A percentile compares a stretch with the other conserved stretches of the same genome.
phyloP scores from a whole-genome alignment of 2,113 vertebrate genomes.

The Murina feae region DNA sequence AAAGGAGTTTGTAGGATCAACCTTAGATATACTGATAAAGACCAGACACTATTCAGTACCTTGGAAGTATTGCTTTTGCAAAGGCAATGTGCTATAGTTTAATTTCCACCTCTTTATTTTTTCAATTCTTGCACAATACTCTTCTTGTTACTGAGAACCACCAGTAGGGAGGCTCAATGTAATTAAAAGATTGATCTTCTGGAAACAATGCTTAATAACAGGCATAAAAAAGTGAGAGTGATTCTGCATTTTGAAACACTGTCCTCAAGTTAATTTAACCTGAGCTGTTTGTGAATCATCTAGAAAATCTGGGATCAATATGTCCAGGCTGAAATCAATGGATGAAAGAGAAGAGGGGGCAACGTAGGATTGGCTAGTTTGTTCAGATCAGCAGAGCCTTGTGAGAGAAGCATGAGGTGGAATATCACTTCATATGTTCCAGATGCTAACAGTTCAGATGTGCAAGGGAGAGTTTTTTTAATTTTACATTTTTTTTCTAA shows the following conservation, averaged over 20 bases:
- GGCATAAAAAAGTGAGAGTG: constrained; percentile 15
- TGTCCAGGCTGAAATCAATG: constrained; percentile 23
- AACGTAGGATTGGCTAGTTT: constrained; percentile 36
- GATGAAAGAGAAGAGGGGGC: neutral
- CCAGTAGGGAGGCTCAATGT: neutral
- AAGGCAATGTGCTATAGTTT: neutral
- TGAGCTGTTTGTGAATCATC: constrained; percentile 47
- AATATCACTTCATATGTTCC: neutral
- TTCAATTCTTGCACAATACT: neutral
- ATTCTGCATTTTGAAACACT: constrained; percentile 66
- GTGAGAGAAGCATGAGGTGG: neutral
- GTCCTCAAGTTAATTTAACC: constrained; percentile 69
- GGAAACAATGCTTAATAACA: constrained; percentile 71
- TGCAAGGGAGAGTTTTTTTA: neutral
- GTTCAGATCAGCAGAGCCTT: neutral
- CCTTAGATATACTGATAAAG: neutral
- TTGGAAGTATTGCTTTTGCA: neutral
- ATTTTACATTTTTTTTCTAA: neutral
- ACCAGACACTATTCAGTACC: neutral
- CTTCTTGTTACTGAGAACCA: constrained; percentile 43
- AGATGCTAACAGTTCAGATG: neutral
- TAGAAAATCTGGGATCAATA: constrained; percentile 59
- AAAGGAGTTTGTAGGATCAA: neutral
- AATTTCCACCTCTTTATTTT: constrained; percentile 8
- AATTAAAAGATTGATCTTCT: constrained; percentile 74